phyloP scores from a whole-genome alignment of 2,888 invertebrate species.

The Microplitis manilae region DNA sequence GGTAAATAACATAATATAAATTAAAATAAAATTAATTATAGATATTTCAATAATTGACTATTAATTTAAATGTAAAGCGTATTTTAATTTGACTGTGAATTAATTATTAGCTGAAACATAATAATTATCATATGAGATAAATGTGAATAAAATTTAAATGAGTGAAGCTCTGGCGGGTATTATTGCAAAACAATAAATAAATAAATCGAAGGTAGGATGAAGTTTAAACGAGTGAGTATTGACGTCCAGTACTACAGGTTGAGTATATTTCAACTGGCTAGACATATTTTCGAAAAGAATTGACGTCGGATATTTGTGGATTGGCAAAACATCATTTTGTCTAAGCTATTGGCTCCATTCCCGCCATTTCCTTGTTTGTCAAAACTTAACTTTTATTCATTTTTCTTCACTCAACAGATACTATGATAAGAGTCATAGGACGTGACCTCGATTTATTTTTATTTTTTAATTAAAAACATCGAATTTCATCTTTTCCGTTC shows the following conservation, averaged over 20 bases:
- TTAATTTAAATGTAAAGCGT: not conserved
- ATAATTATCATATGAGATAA: not conserved
- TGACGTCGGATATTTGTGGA: conserved; percentile 39
- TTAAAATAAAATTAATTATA: conserved; percentile 5
- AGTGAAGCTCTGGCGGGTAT: not conserved
- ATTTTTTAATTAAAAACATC: not conserved
- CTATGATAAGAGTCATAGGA: not conserved
- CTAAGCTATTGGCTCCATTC: conserved; percentile 55
- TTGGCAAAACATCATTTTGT: conserved; percentile 65
- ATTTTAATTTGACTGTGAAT: conserved; percentile 17
- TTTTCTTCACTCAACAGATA: not conserved
- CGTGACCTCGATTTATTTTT: not conserved
- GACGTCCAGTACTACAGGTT: conserved; percentile 22
- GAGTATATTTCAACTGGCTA: conserved; percentile 65
- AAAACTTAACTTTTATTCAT: conserved; percentile 57
- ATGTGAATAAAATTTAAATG: conserved; percentile 22
- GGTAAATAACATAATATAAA: not conserved
- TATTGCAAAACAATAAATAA: not conserved
- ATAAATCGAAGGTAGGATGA: conserved; percentile 27
- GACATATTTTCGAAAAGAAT: conserved; percentile 61
- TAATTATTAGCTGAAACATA: conserved; percentile 13
- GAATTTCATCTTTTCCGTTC: too few relatives aligned
- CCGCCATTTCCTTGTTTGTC: conserved; percentile 70
- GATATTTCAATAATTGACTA: not conserved
- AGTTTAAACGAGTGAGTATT: not conserved